Evolutionary conservation across 2,113 vertebrate species (phyloP).

Genomic region (Thunnus maccoyii): DNA sequence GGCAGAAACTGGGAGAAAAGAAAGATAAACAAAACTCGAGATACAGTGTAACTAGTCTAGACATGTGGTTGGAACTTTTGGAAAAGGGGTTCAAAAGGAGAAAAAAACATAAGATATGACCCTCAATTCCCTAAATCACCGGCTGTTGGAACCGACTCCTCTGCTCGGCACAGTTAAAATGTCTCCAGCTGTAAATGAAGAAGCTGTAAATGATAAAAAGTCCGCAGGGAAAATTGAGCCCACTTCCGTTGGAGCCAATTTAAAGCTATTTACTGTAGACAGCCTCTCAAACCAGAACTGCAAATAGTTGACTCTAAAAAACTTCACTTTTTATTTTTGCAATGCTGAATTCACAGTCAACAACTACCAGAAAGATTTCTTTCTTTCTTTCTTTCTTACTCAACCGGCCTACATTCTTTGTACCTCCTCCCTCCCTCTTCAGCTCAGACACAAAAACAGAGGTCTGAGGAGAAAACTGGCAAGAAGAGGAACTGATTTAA

Average conservation of each 20-base stretch:
- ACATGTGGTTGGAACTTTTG: constrained; percentile 43
- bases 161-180: constrained; percentile 43
- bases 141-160: constrained; percentile 32
- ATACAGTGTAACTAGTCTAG: constrained; percentile 34
- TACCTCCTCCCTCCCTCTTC: constrained; percentile 46
- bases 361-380: constrained; percentile 1
- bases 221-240: constrained; percentile 56
- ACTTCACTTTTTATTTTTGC: not conserved
- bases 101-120: constrained; percentile 40
- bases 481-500: constrained; percentile 66
- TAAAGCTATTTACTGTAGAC: constrained; percentile 44
- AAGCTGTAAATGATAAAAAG: constrained; percentile 53
- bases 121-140: constrained; percentile 46
- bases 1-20: constrained; percentile 30
- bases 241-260: constrained; percentile 54
- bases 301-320: constrained; percentile 24
- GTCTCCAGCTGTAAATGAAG: constrained; percentile 64
- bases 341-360: constrained; percentile 13
- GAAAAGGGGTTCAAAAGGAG: constrained; percentile 62
- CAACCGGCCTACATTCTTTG: constrained; percentile 54
- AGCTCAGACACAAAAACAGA: constrained; percentile 70
- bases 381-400: constrained; percentile 32
- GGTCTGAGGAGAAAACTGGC: constrained; percentile 64
- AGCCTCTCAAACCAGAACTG: constrained; percentile 9
- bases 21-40: constrained; percentile 42